These are phyloP conservation scores for Dysidea cf. avara DNA, from an alignment of 37 sponge, comb jelly and placozoan species.

Conservation along the genomic window DNA sequence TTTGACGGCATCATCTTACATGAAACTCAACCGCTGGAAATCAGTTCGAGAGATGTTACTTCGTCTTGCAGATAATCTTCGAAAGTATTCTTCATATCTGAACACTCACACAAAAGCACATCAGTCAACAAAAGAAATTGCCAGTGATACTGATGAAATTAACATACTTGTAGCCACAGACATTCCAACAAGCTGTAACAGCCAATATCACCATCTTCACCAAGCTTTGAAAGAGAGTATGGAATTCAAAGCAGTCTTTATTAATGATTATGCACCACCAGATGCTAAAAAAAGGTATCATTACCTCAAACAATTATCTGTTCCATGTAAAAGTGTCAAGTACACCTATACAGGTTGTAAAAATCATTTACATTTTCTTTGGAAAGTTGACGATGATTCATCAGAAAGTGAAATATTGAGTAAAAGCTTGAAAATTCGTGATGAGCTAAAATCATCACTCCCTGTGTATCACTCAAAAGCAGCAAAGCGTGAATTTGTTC, in stretches of 20 bases:
- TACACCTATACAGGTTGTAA: constrained; percentile 34
- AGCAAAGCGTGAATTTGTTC: constrained; percentile 36
- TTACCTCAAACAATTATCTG: constrained; percentile 26
- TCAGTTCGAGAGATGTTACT: constrained; percentile 25
- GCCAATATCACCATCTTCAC: constrained; percentile 30
- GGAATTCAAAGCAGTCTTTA: constrained; percentile 24
- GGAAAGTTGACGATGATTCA: constrained; percentile 17
- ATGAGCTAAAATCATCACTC: constrained; percentile 18
- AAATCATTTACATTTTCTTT: constrained; percentile 50
- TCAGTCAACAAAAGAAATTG: constrained; percentile 7
- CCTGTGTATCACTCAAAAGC: constrained; percentile 36
- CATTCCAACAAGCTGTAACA: constrained; percentile 4
- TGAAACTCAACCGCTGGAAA: constrained; percentile 31
- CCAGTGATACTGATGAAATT: constrained; percentile 33
- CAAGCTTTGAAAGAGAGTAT: constrained; percentile 1
- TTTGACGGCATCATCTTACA: constrained; percentile 24
- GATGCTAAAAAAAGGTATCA: constrained; percentile 21
- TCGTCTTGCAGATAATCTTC: constrained; percentile 42
- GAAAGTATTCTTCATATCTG: constrained; percentile 38
- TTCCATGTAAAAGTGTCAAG: constrained; percentile 35
- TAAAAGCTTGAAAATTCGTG: constrained; percentile 10
- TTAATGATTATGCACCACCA: constrained; percentile 34
- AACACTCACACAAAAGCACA: constrained; percentile 11
- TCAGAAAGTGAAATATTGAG: constrained; percentile 29
- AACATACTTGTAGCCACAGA: constrained; percentile 4